Evolutionary conservation across 2,113 vertebrate species (phyloP), one percentile per base, ranked within the genome.

Genomic region (Hemibagrus wyckioides): DNA sequence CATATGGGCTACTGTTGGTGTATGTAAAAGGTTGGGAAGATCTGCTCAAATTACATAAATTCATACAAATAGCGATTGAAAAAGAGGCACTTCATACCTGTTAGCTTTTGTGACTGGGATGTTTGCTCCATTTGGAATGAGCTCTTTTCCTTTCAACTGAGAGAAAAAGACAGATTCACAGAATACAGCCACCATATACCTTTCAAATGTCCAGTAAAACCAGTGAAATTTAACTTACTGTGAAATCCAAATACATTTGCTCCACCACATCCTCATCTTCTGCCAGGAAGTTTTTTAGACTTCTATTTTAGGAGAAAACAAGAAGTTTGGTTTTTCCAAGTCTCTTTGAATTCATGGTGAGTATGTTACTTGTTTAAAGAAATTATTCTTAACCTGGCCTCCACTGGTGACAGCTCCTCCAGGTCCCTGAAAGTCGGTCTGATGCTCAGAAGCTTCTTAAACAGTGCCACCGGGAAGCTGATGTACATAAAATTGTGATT

Each of bases 101-200:
- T 96, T 96, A 23, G 82, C 57, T 89, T 85, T 93, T 30, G 90
- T 94, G 82, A 96, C 91, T 56, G 83, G 89, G 89, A 94, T 91
- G 80, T 89, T 89, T 54, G 86, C 80, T 88, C 94, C 94, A 14
- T 94, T 92, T 90, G 94, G 36, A 89, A 95, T 92, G 80, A 96
- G 90, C 23, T 95, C 92, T 80, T 84, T 59, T 19, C 86, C 89
- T 86, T 84, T 83, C 25, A 87, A n/a, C 90, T 91, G 59, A 59
- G 63, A 80, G 23, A 73, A 33, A 80, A 63, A 19, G 50, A n/a
- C 15, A 17, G 17, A 85, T 13, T 81, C 23, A 9, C 44, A 44
- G 0, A 33, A 30, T 23, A 36, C 10, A 61, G n/a, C 6, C 44
- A 63, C 10, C 4, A 21, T 21, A 33, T 11, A 56, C 4, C 21